These are phyloP conservation scores for Ypsolopha sequella DNA, from an alignment of 2,888 invertebrate genomes.

Conservation along the genomic window DNA sequence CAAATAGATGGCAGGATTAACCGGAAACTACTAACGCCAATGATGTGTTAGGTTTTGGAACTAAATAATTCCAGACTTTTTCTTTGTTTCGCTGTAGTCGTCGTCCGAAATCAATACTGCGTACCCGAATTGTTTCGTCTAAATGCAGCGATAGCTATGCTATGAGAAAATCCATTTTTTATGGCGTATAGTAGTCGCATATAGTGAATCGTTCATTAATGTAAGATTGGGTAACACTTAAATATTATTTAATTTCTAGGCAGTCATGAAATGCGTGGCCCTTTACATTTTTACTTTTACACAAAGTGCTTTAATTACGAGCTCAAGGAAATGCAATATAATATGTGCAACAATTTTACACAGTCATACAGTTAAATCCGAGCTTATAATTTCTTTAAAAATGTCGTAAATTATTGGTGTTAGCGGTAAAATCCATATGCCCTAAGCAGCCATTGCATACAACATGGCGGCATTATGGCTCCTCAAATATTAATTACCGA, in stretches of 20 bases:
- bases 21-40: conserved; percentile 28
- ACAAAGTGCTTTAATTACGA: conserved; percentile 50
- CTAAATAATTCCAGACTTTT: conserved; percentile 37
- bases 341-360: background rate
- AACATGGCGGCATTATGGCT: conserved; percentile 1
- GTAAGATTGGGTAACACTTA: conserved; percentile 70
- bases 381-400: too few relatives aligned
- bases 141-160: conserved; percentile 60
- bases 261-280: conserved; percentile 55
- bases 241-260: conserved; percentile 64
- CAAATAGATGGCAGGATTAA: background rate
- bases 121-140: conserved; percentile 62
- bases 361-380: background rate
- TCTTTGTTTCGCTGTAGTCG: conserved; percentile 53
- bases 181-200: conserved; percentile 70
- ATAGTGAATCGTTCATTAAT: conserved; percentile 71
- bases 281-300: conserved; percentile 27
- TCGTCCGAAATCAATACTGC: conserved; percentile 61
- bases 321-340: conserved; percentile 20
- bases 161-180: conserved; percentile 65
- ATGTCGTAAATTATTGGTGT: background rate
- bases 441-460: background rate
- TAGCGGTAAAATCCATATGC: conserved; percentile 5
- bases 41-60: conserved; percentile 33
- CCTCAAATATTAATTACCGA: too few relatives aligned